Conservation (phyloP, 2,113 vertebrate species). For the Eubucco bourcierii region DNA sequence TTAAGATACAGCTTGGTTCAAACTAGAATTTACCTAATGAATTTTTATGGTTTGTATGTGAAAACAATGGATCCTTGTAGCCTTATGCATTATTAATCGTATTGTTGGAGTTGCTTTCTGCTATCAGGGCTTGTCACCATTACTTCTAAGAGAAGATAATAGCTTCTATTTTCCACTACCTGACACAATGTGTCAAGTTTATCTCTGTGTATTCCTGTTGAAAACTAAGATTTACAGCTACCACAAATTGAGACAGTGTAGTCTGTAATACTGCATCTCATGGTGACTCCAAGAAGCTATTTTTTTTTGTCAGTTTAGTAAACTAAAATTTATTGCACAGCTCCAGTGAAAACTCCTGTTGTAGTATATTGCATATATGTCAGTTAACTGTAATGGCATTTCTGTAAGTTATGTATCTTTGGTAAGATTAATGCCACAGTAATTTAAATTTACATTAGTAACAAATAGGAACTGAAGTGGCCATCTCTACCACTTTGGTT, state of each 20-base stretch:
- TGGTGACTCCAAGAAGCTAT: neutral
- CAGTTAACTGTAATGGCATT: neutral
- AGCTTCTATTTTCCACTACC: neutral
- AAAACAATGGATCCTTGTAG: neutral
- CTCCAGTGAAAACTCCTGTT: neutral
- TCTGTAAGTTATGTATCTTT: neutral
- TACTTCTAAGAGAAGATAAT: neutral
- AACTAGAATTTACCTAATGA: neutral
- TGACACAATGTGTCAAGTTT: neutral
- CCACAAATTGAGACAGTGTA: neutral
- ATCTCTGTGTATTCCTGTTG: neutral
- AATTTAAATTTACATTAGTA: neutral
- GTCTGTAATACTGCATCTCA: neutral
- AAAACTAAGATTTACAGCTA: neutral
- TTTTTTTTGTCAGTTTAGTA: neutral
- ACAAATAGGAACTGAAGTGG: neutral
- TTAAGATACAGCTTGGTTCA: neutral
- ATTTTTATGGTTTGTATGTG: neutral
- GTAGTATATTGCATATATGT: neutral
- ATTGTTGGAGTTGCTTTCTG: neutral
- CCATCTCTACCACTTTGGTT: neutral
- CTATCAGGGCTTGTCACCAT: neutral
- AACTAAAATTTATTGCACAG: neutral
- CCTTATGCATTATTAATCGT: neutral
- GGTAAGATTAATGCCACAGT: neutral